These are phyloP conservation scores for Crossocerus cetratus DNA, from an alignment of 2,888 invertebrate species.

Conservation along the genomic window DNA sequence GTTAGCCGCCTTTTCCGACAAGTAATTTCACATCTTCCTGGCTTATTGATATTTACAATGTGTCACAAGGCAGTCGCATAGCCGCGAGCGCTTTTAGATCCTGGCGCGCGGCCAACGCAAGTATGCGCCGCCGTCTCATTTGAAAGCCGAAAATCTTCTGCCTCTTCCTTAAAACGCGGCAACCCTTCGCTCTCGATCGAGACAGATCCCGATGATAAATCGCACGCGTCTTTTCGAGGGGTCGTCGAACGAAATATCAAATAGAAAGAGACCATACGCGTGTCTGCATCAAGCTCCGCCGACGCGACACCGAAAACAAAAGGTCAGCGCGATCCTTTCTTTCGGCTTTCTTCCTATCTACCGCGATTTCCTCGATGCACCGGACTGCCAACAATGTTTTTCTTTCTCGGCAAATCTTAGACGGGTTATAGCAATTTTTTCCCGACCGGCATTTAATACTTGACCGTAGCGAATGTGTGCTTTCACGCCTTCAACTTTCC, in stretches of 20 bases:
- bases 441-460: no score
- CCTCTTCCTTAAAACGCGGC: not conserved
- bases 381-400: no score
- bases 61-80: slow-evolving; percentile 55
- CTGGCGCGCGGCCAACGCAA: slow-evolving; percentile 41
- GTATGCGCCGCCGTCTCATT: slow-evolving; percentile 1
- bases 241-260: not conserved
- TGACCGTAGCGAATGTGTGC: no score
- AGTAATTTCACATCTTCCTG: slow-evolving; percentile 44
- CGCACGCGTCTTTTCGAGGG: not conserved
- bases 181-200: not conserved
- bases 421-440: no score
- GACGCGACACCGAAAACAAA: no score
- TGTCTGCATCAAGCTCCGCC: no score
- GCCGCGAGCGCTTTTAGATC: slow-evolving; percentile 54
- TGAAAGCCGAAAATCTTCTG: slow-evolving; percentile 20
- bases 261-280: no score
- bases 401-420: no score
- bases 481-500: no score
- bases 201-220: not conserved
- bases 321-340: no score
- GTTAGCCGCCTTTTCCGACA: slow-evolving; percentile 8
- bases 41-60: slow-evolving; percentile 61
- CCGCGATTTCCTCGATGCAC: no score
- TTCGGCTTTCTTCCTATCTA: no score